phyloP scores from a whole-genome alignment of 2,797 vertebrate species.

The Sebastes paucispinis region DNA sequence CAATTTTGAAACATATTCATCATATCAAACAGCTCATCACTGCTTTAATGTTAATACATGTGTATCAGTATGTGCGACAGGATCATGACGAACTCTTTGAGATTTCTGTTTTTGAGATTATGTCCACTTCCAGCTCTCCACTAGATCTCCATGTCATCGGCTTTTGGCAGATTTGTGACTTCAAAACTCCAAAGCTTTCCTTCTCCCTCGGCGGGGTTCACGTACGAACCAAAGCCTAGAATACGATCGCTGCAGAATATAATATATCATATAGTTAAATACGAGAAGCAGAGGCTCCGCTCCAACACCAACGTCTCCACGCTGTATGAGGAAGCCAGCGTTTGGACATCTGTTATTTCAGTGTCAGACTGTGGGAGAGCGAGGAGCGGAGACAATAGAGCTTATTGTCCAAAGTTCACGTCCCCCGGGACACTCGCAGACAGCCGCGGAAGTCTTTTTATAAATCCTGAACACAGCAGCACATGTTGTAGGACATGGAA shows the following conservation, averaged over 20 bases:
- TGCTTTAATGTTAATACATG: not conserved
- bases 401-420: conserved; percentile 64
- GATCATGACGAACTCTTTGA: not conserved
- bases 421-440: conserved; percentile 55
- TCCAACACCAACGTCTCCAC: conserved; percentile 48
- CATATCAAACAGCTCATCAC: too few relatives aligned
- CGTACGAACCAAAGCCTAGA: not conserved
- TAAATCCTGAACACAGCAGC: conserved; percentile 51
- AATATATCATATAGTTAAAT: conserved; percentile 38
- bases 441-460: conserved; percentile 71
- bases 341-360: conserved; percentile 72
- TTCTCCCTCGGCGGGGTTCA: not conserved
- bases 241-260: conserved; percentile 12
- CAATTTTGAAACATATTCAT: not conserved
- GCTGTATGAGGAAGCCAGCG: conserved; percentile 45
- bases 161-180: not conserved
- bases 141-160: not conserved
- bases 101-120: conserved; percentile 13
- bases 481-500: not conserved
- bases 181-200: not conserved
- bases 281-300: conserved; percentile 16
- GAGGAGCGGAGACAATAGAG: conserved; percentile 63
- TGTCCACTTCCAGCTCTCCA: not conserved
- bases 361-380: conserved; percentile 52
- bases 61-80: not conserved